Evolutionary conservation across 2,113 vertebrate species (phyloP).

Genomic region (Melanocharis versteri): DNA sequence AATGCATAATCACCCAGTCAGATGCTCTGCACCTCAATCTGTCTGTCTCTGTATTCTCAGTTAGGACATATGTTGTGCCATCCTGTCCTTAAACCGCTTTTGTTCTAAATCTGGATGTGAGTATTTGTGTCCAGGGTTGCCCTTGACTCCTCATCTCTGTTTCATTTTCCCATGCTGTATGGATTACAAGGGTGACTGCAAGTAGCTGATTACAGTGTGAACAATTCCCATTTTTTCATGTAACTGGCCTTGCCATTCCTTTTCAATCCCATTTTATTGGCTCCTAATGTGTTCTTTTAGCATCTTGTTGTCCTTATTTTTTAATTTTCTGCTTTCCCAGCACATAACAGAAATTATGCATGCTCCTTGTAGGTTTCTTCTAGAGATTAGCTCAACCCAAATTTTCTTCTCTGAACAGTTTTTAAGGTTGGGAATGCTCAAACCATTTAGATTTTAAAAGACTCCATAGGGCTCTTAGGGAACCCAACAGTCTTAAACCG

Average conservation of each 20-base stretch:
- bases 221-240: neutral
- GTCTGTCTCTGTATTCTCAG: neutral
- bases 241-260: neutral
- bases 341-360: neutral
- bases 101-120: neutral
- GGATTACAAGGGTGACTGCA: neutral
- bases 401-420: neutral
- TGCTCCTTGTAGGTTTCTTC: neutral
- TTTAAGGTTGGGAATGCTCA: neutral
- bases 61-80: neutral
- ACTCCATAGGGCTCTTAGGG: rapidly evolving
- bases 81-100: neutral
- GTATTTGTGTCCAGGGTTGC: neutral
- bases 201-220: neutral
- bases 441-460: neutral
- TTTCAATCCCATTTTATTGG: neutral
- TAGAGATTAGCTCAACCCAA: neutral
- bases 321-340: neutral
- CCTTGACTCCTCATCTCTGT: neutral
- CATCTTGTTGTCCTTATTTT: neutral
- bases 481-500: neutral
- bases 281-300: neutral
- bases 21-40: neutral
- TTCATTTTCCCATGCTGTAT: neutral
- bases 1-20: neutral